Conservation (phyloP, 2,113 vertebrate species). For the Cinclus cinclus region DNA sequence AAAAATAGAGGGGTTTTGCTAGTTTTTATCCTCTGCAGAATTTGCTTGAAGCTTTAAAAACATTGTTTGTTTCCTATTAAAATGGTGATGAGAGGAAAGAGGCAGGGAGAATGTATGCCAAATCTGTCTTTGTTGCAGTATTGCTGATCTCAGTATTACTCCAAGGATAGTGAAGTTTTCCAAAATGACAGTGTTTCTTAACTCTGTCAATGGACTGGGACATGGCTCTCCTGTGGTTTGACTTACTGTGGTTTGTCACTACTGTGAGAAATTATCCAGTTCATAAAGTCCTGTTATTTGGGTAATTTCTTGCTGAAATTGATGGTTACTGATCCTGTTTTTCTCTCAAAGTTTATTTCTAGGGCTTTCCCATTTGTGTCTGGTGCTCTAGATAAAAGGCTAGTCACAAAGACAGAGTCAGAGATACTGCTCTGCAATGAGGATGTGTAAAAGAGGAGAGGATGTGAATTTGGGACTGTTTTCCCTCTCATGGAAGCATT, state of each 20-base stretch:
- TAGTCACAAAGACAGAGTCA: background rate
- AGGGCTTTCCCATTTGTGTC: conserved; percentile 46
- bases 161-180: conserved; percentile 25
- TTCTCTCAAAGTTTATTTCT: conserved; percentile 44
- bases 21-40: background rate
- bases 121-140: background rate
- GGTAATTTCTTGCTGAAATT: conserved; percentile 59
- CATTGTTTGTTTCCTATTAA: background rate
- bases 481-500: background rate
- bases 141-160: background rate
- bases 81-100: conserved; percentile 7
- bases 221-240: conserved; percentile 60
- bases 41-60: background rate
- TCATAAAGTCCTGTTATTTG: conserved; percentile 61
- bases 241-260: conserved; percentile 65
- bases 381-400: conserved; percentile 12
- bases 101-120: background rate
- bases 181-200: conserved; percentile 14
- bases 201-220: conserved; percentile 36
- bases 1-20: background rate
- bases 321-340: conserved; percentile 46
- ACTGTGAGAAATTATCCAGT: conserved; percentile 49
- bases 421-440: background rate
- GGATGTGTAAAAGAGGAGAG: background rate
- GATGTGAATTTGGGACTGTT: background rate